phyloP scores from a whole-genome alignment of 1,140 invertebrate species.

The Leptinotarsa lineolata region DNA sequence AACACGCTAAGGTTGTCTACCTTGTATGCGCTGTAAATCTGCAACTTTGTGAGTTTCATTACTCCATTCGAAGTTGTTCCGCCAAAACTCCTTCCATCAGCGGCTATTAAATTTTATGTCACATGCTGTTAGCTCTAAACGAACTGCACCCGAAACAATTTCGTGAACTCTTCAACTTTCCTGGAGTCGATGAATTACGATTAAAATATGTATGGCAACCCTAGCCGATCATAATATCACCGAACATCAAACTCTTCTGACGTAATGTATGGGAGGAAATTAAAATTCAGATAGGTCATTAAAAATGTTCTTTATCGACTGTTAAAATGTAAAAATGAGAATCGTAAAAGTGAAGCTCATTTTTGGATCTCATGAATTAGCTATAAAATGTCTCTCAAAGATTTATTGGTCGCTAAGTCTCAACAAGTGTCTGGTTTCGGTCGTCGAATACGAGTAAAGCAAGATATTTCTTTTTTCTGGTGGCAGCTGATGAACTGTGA shows the following conservation, averaged over 20 bases:
- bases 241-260: background rate
- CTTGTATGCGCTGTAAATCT: background rate
- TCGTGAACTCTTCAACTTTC: too few relatives aligned
- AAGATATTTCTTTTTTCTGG: background rate
- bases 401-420: background rate
- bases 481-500: constrained; percentile 1
- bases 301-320: background rate
- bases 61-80: constrained; percentile 10
- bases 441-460: constrained; percentile 1
- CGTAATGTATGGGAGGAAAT: background rate
- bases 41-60: constrained; percentile 7
- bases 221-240: background rate
- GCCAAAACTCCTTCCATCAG: constrained; percentile 10
- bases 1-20: too few relatives aligned
- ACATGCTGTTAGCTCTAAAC: background rate
- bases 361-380: background rate
- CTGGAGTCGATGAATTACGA: too few relatives aligned
- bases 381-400: background rate
- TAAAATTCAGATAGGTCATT: background rate
- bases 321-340: constrained; percentile 6
- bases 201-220: too few relatives aligned
- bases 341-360: constrained; percentile 8
- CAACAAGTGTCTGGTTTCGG: constrained; percentile 7
- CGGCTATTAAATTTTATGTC: constrained; percentile 21
- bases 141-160: too few relatives aligned